Percentiles rank a stretch among this genome's conserved stretches.
These are phyloP conservation scores for Plagodis dolabraria DNA, from an alignment of 2,888 invertebrate species.

Conservation along the genomic window DNA sequence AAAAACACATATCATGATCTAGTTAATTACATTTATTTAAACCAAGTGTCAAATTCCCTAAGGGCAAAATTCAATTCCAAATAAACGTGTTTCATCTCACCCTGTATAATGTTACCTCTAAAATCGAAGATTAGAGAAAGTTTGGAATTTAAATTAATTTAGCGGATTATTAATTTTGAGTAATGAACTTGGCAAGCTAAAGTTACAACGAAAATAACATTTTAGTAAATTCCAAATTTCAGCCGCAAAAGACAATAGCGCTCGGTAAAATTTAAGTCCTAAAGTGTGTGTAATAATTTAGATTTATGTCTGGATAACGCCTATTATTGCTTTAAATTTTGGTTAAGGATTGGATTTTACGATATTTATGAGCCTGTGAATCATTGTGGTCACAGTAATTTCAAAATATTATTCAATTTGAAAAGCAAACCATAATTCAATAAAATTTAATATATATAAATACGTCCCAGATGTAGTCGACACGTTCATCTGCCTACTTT, in stretches of 20 bases:
- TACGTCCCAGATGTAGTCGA: no score
- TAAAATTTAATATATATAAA: no score
- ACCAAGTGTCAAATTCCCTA: constrained; percentile 28
- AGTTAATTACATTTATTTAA: constrained; percentile 1
- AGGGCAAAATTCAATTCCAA: constrained; percentile 29
- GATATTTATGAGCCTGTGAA: constrained; percentile 20
- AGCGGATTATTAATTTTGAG: constrained; percentile 81
- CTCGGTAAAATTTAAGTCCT: constrained; percentile 26
- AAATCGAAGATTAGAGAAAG: constrained; percentile 68
- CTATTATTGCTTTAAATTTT: constrained; percentile 28
- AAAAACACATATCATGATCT: not conserved
- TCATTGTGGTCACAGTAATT: not conserved
- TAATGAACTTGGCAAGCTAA: constrained; percentile 57
- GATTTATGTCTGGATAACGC: constrained; percentile 35
- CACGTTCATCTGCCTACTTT: no score
- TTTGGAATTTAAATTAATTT: constrained; percentile 78
- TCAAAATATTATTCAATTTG: not conserved
- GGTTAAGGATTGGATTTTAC: constrained; percentile 25
- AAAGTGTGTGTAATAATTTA: constrained; percentile 36
- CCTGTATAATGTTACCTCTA: constrained; percentile 62
- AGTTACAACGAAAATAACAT: constrained; percentile 20
- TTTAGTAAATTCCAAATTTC: constrained; percentile 25
- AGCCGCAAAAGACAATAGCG: constrained; percentile 34
- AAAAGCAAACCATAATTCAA: no score
- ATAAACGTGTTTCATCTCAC: constrained; percentile 43